phyloP scores from a whole-genome alignment of 1,140 invertebrate genomes.

The Drosophila mayri region DNA sequence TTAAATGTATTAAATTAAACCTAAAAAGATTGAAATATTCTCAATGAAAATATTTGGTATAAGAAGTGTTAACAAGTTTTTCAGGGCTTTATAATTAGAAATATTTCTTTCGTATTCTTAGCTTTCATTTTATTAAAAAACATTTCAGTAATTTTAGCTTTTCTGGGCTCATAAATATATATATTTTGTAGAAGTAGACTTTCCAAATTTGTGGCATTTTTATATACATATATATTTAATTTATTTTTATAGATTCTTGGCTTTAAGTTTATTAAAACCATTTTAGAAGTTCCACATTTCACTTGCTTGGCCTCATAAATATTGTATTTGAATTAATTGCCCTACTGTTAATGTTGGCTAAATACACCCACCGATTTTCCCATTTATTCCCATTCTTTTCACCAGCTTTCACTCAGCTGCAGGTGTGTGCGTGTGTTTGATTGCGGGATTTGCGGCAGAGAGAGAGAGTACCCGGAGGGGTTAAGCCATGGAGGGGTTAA shows the following conservation, averaged over 20 bases:
- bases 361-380: not conserved
- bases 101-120: too few relatives aligned
- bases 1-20: not conserved
- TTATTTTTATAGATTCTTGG: not conserved
- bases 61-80: too few relatives aligned
- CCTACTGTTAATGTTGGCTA: slow-evolving; percentile 31
- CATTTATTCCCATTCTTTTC: slow-evolving; percentile 3
- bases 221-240: not conserved
- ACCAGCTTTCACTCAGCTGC: slow-evolving; percentile 26
- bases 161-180: not conserved
- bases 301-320: slow-evolving; percentile 9
- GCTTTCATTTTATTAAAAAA: too few relatives aligned
- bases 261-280: not conserved
- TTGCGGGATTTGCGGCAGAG: slow-evolving; percentile 36
- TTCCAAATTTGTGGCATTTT: not conserved
- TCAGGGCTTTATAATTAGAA: too few relatives aligned
- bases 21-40: too few relatives aligned
- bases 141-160: too few relatives aligned
- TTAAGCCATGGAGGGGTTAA: slow-evolving; percentile 10
- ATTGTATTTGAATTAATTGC: slow-evolving; percentile 39
- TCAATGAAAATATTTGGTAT: too few relatives aligned
- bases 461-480: not conserved
- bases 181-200: not conserved
- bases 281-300: not conserved
- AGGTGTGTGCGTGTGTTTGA: slow-evolving; percentile 27